These are phyloP conservation scores for Idaea straminata DNA, from an alignment of 2,888 invertebrate species.

Conservation along the genomic window DNA sequence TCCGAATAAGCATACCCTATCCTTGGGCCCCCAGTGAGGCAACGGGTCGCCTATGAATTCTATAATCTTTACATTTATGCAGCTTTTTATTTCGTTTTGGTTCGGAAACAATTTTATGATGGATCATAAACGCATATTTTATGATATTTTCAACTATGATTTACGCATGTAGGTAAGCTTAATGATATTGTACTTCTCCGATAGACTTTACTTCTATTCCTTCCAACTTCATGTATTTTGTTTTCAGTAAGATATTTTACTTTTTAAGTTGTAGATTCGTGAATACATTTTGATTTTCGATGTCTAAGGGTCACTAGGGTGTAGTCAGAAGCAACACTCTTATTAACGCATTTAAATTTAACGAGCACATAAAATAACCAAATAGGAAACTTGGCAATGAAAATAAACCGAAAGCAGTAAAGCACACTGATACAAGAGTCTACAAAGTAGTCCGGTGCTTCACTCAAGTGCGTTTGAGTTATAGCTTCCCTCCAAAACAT, in stretches of 20 bases:
- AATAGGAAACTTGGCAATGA: conserved; percentile 35
- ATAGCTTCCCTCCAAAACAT: not conserved
- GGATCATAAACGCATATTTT: conserved; percentile 50
- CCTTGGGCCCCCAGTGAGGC: conserved; percentile 23
- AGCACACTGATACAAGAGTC: conserved; percentile 28
- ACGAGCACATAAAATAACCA: conserved; percentile 46
- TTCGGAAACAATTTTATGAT: conserved; percentile 53
- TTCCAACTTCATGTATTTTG: not conserved
- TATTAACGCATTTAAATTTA: conserved; percentile 53
- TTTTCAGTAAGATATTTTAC: not conserved
- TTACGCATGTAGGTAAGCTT: conserved; percentile 5
- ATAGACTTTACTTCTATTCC: too few relatives aligned
- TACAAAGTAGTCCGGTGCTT: conserved; percentile 15
- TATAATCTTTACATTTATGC: conserved; percentile 61
- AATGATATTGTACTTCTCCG: conserved; percentile 4
- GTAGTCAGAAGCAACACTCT: conserved; percentile 32
- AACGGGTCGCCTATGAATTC: conserved; percentile 66
- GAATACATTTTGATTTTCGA: not conserved
- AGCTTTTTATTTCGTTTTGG: conserved; percentile 57
- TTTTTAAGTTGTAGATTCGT: not conserved
- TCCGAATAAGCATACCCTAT: conserved; percentile 18
- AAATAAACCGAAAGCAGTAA: conserved; percentile 36
- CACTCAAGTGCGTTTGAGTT: not conserved
- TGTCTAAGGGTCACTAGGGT: conserved; percentile 26
- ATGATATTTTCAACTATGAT: conserved; percentile 1